Conservation (phyloP, 64 coral and sea anemone genomes). For the Acropora tenuis region DNA sequence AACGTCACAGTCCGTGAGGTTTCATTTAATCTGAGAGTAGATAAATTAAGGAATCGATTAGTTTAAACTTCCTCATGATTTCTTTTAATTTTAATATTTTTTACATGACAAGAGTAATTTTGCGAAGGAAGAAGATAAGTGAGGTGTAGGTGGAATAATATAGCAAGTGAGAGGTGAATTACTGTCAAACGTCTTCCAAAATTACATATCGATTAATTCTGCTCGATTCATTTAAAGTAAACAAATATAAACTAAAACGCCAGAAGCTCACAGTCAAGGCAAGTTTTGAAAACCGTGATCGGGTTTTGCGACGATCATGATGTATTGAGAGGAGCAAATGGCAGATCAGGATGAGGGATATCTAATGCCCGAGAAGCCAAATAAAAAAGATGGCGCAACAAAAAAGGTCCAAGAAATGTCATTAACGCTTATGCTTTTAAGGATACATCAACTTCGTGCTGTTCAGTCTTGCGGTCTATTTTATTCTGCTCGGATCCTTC, state of each 20-base stretch:
- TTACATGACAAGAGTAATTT: too few species aligned
- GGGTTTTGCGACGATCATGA: too few species aligned
- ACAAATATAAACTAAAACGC: background rate
- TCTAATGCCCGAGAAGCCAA: too few species aligned
- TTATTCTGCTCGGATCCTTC: conserved; percentile 73
- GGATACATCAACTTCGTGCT: conserved; percentile 68
- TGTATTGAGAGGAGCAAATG: background rate
- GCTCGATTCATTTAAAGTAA: background rate
- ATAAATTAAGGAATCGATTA: background rate
- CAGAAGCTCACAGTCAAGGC: too few species aligned
- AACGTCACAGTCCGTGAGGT: background rate
- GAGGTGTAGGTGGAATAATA: background rate
- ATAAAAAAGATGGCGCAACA: background rate
- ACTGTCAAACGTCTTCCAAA: background rate
- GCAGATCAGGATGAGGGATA: background rate
- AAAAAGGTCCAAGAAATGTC: background rate
- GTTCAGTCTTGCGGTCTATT: conserved; percentile 56
- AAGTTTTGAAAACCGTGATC: too few species aligned
- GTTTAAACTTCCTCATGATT: background rate
- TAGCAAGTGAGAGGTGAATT: background rate
- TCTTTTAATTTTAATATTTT: background rate
- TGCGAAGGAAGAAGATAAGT: too few species aligned
- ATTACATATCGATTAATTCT: background rate
- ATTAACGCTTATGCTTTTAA: conserved; percentile 75
- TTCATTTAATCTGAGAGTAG: background rate